phyloP scores from a whole-genome alignment of 2,113 vertebrate genomes.

The Hypanus sabinus region DNA sequence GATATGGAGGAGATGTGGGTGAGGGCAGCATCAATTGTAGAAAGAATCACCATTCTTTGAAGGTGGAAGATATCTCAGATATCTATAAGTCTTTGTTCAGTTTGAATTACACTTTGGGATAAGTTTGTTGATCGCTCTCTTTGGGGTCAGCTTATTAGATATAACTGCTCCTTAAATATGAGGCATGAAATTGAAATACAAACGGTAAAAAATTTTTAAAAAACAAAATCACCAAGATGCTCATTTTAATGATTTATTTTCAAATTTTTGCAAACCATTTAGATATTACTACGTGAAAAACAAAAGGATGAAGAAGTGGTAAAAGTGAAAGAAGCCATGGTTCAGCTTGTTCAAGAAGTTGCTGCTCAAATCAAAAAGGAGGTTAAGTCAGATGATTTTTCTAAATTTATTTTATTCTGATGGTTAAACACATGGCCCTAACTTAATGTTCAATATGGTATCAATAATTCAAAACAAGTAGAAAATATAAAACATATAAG shows the following conservation, averaged over 20 bases:
- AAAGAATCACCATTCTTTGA: too few relatives aligned
- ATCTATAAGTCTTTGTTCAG: not conserved
- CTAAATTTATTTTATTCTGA: not conserved
- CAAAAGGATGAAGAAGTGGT: constrained; percentile 74
- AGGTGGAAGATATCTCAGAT: too few relatives aligned
- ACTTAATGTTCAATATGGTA: not conserved
- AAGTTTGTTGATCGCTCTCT: not conserved
- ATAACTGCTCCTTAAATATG: not conserved
- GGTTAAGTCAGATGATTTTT: constrained; percentile 47
- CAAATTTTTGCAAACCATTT: constrained; percentile 6
- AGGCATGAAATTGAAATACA: too few relatives aligned
- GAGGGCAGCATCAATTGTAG: too few relatives aligned
- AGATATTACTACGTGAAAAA: constrained; percentile 79
- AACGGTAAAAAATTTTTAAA: not conserved
- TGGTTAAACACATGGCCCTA: not conserved
- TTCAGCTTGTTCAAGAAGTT: constrained; percentile 68
- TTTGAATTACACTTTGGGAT: not conserved
- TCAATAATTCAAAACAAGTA: not conserved
- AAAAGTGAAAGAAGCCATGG: constrained; percentile 71
- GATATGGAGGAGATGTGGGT: too few relatives aligned
- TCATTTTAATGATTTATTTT: not conserved
- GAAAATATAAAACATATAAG: not conserved
- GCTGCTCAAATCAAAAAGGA: constrained; percentile 69
- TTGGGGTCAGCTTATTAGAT: not conserved
- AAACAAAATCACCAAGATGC: not conserved